Base-by-base conservation (phyloP, 2,797 vertebrate genomes). In the Etheostoma perlongum region DNA sequence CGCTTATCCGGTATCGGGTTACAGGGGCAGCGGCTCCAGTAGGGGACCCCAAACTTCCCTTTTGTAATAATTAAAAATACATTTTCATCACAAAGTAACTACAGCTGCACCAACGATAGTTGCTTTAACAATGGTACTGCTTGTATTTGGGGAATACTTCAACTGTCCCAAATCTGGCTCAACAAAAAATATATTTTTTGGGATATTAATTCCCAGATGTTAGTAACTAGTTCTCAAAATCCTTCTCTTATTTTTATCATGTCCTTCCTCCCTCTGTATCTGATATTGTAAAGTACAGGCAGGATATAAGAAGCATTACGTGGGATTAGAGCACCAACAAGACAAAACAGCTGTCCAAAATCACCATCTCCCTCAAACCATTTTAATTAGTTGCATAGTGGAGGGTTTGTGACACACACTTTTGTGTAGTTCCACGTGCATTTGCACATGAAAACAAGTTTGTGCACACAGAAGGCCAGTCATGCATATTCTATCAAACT, bases 321-420 rank as follows among this genome's bases (percentile, higher is more conserved):
- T 51, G 15, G 47, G 82, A 89, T 88, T 83, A 86, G 69, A 84
- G 82, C 71, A 5, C 55, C 44, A 19, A 86, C 65, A 86, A 86
- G 79, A 84, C 77, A 68, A 67, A 92, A 88, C 91, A 94, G 82
- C 91, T 92, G 91, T 87, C 68, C 69, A 76, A 71, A 87, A 86
- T 83, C 79, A 85, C 72, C 81, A 76, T 57, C 66, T 79, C 80
- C 54, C 83, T 74, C 77, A 63, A 81, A 86, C 81, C 81, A 46
- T 81, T 92, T 91, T 89, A 92, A 91, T 91, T 85, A 85, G 86
- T 67, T 73, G 76, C 67, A 72, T 63, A 6, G 69, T 13, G 71
- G 27, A 49, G 79, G 44, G 58, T 3, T 53, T 54, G 62, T 68
- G 74, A 84, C 80, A 76, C 76, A 72, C 60, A 18, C 54, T 66